Evolutionary conservation across 2,113 vertebrate species (phyloP).

Genomic region (Hyaena hyaena): DNA sequence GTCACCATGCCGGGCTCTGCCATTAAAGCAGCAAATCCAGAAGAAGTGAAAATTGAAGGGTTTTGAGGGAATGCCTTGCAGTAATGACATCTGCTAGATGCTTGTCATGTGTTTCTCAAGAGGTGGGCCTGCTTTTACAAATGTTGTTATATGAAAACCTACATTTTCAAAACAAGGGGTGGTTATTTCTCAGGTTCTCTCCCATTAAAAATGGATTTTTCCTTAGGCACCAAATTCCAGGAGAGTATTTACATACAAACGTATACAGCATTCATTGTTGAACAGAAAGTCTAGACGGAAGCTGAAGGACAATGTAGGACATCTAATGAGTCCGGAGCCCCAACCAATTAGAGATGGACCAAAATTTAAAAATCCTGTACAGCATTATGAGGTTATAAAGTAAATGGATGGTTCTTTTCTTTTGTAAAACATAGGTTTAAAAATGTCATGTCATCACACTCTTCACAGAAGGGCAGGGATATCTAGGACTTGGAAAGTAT

Average conservation of each 20-base stretch:
- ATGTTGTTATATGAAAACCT: slow-evolving; percentile 9
- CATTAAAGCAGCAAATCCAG: neutral
- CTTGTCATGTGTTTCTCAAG: neutral
- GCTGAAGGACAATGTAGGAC: neutral
- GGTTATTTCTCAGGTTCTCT: slow-evolving; percentile 35
- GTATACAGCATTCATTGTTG: neutral
- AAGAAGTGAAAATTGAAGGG: neutral
- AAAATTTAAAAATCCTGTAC: neutral
- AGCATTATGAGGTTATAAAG: neutral
- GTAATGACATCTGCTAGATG: neutral
- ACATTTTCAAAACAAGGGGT: neutral
- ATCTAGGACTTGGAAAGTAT: neutral
- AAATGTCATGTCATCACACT: neutral
- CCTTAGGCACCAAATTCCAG: neutral
- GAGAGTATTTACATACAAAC: neutral
- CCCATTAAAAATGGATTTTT: neutral
- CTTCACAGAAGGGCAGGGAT: neutral
- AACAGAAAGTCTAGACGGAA: neutral
- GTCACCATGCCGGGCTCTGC: neutral
- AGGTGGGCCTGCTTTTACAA: neutral
- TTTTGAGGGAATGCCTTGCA: neutral
- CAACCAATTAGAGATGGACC: neutral
- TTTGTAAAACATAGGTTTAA: neutral
- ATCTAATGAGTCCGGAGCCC: neutral
- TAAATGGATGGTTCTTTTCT: neutral